phyloP scores from a whole-genome alignment of 2,113 vertebrate genomes.

The Podarcis cretensis region DNA sequence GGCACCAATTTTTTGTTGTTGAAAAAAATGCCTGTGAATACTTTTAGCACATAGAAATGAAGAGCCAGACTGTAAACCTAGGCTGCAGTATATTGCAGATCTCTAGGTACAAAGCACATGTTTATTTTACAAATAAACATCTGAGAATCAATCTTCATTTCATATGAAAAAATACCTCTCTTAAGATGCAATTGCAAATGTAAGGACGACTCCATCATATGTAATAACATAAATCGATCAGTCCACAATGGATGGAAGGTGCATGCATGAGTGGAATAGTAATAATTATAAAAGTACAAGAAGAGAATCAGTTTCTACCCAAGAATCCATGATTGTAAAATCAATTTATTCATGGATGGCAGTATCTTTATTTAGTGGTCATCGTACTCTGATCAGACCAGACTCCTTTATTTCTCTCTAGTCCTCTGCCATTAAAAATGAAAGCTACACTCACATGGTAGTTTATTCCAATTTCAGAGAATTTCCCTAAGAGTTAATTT shows the following conservation, averaged over 20 bases:
- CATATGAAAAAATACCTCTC: background rate
- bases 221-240: background rate
- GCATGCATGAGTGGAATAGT: background rate
- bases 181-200: background rate
- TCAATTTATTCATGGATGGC: too few species aligned
- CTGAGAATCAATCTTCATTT: background rate
- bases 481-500: too few species aligned
- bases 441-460: too few species aligned
- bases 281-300: too few species aligned
- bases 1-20: background rate
- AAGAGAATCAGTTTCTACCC: too few species aligned
- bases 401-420: too few species aligned
- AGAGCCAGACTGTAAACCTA: background rate
- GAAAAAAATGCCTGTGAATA: background rate
- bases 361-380: too few species aligned
- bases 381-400: too few species aligned
- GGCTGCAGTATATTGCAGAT: background rate
- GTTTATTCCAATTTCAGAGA: too few species aligned
- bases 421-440: too few species aligned
- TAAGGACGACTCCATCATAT: background rate
- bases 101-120: background rate
- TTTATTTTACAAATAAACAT: background rate
- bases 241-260: background rate
- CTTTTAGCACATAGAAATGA: background rate
- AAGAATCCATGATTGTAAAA: too few species aligned